These are phyloP conservation scores for Irena cyanogastra DNA, from an alignment of 2,113 vertebrate species.

Conservation along the genomic window DNA sequence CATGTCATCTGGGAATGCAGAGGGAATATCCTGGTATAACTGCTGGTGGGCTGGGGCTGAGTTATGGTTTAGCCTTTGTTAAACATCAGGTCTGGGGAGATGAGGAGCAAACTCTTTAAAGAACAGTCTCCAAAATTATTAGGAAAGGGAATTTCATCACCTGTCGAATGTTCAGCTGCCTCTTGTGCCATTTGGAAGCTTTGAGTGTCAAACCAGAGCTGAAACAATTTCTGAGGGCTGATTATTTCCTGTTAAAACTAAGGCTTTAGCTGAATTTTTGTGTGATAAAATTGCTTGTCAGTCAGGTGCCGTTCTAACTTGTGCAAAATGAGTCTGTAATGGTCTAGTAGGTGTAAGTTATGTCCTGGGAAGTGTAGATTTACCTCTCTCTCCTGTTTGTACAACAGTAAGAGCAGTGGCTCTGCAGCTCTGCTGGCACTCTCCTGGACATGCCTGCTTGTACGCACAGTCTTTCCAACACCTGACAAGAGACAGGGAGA, in stretches of 20 bases:
- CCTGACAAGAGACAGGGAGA: conserved; percentile 85
- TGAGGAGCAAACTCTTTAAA: neutral
- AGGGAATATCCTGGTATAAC: neutral
- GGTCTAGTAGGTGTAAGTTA: neutral
- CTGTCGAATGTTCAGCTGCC: neutral
- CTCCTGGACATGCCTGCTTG: conserved; percentile 91
- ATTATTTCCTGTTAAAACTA: neutral
- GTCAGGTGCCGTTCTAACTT: neutral
- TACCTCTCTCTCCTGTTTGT: neutral
- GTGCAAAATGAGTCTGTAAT: neutral
- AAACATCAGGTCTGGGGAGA: neutral
- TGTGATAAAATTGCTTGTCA: neutral
- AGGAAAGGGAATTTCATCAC: neutral
- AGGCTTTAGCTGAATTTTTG: neutral
- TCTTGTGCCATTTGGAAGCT: neutral
- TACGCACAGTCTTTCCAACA: conserved; percentile 78
- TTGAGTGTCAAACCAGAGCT: neutral
- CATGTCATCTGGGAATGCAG: neutral
- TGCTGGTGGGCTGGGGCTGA: neutral
- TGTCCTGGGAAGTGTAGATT: neutral
- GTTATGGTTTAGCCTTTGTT: neutral
- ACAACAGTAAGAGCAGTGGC: conserved; percentile 86
- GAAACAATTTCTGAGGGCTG: neutral
- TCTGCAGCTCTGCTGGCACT: conserved; percentile 87
- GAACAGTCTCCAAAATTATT: neutral